Conservation (phyloP, 2,888 invertebrate species). For the Orthonevra nobilis region DNA sequence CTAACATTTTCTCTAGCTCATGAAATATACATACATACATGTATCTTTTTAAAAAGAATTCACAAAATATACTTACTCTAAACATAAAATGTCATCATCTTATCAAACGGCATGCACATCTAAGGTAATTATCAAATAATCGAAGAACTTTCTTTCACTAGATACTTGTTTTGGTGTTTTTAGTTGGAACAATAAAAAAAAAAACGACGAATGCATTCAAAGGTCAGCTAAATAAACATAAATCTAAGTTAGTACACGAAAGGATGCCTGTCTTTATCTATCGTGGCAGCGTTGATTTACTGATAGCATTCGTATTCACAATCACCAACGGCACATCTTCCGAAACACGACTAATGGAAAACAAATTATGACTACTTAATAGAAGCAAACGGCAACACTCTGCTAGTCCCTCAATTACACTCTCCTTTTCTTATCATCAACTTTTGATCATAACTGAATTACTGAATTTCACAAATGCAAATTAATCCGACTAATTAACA, state of each 20-base stretch:
- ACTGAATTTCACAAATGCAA: conserved; percentile 5
- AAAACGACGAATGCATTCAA: conserved; percentile 49
- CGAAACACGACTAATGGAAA: conserved; percentile 1
- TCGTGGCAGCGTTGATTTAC: conserved; percentile 27
- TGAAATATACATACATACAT: too few relatives aligned
- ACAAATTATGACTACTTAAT: neutral
- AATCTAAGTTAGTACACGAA: conserved; percentile 38
- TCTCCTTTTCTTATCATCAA: neutral
- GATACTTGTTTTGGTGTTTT: conserved; percentile 24
- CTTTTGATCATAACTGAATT: conserved; percentile 4
- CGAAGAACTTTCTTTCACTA: conserved; percentile 12
- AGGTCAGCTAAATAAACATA: conserved; percentile 48
- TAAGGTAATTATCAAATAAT: conserved; percentile 48
- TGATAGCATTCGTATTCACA: conserved; percentile 36
- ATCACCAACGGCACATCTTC: conserved; percentile 11
- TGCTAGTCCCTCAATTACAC: neutral
- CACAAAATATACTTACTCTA: too few relatives aligned
- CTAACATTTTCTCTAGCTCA: too few relatives aligned
- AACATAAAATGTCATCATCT: neutral
- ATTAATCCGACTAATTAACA: conserved; percentile 21
- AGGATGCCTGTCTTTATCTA: conserved; percentile 45
- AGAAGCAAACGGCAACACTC: neutral
- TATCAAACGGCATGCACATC: conserved; percentile 43
- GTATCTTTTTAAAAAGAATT: too few relatives aligned
- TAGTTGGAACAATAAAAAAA: conserved; percentile 59